Conservation (phyloP, 2,888 invertebrate species). For the Mythimna vitellina region DNA sequence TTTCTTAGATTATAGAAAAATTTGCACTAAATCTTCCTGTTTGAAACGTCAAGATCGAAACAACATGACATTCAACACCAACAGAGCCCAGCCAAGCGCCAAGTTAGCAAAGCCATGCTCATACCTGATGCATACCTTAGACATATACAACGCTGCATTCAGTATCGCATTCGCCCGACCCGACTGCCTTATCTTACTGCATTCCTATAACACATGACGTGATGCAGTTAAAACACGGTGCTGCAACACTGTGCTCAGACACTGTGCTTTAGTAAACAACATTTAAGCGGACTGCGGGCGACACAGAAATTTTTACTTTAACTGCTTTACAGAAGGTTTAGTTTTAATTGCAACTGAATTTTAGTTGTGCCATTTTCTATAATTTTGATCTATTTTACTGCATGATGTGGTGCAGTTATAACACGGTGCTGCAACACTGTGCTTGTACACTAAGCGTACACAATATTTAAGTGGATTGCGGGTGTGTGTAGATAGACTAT, state of each 20-base stretch:
- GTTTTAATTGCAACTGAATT: not conserved
- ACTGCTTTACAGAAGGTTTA: not conserved
- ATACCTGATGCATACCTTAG: constrained; percentile 90
- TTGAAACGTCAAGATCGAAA: constrained; percentile 17
- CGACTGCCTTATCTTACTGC: constrained; percentile 91
- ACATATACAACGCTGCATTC: constrained; percentile 92
- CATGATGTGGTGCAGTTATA: too few species aligned
- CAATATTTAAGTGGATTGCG: too few species aligned
- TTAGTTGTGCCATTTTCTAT: too few species aligned
- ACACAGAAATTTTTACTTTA: constrained; percentile 12
- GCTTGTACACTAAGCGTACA: too few species aligned
- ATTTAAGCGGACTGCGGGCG: constrained; percentile 13
- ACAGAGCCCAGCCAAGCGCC: constrained; percentile 57
- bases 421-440: too few species aligned
- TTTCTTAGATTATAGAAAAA: not conserved
- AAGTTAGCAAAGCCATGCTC: constrained; percentile 68
- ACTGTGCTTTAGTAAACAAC: constrained; percentile 46
- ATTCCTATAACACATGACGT: constrained; percentile 89
- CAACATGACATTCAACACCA: constrained; percentile 53
- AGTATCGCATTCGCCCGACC: constrained; percentile 92
- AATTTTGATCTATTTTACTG: too few species aligned
- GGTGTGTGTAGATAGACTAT: not conserved
- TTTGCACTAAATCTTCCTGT: too few species aligned
- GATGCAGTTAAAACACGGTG: constrained; percentile 71
- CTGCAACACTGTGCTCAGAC: constrained; percentile 39